A percentile compares a stretch with the other conserved stretches of the same genome.
These are phyloP conservation scores for Silurus asotus DNA, from an alignment of 2,113 vertebrate genomes.

Conservation along the genomic window DNA sequence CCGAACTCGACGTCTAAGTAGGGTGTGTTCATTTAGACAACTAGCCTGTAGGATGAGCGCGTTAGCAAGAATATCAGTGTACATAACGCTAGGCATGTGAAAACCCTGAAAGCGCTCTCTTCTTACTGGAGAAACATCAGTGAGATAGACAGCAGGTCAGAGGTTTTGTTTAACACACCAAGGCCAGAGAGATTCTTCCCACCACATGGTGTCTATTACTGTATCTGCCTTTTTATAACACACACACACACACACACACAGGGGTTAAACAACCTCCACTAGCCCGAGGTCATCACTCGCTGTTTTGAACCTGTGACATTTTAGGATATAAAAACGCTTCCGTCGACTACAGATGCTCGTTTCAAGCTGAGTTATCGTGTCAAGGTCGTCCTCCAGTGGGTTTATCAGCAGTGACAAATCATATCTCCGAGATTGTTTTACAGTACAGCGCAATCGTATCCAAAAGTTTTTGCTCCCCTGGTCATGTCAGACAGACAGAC, in stretches of 20 bases:
- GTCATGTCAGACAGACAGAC: no score
- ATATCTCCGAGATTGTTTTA: neutral
- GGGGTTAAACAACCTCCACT: conserved; percentile 33
- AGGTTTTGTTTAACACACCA: conserved; percentile 3
- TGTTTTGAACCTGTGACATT: conserved; percentile 35
- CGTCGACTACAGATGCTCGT: neutral
- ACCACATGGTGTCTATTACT: conserved; percentile 7
- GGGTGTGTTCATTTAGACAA: conserved; percentile 16
- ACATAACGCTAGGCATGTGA: neutral
- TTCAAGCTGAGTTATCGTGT: conserved; percentile 9
- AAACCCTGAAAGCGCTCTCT: neutral
- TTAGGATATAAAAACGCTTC: neutral
- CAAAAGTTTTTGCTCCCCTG: neutral
- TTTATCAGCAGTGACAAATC: neutral
- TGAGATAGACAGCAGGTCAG: conserved; percentile 21
- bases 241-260: neutral
- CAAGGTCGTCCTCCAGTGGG: neutral
- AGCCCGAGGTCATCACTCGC: conserved; percentile 8
- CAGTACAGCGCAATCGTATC: neutral
- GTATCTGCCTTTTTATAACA: conserved; percentile 1
- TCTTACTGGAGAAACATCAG: neutral
- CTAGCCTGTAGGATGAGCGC: neutral
- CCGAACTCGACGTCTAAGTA: no score
- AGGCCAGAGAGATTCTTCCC: conserved; percentile 6
- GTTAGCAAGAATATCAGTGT: neutral